phyloP scores from a whole-genome alignment of 2,888 invertebrate species.

The Pachymerium ferrugineum region DNA sequence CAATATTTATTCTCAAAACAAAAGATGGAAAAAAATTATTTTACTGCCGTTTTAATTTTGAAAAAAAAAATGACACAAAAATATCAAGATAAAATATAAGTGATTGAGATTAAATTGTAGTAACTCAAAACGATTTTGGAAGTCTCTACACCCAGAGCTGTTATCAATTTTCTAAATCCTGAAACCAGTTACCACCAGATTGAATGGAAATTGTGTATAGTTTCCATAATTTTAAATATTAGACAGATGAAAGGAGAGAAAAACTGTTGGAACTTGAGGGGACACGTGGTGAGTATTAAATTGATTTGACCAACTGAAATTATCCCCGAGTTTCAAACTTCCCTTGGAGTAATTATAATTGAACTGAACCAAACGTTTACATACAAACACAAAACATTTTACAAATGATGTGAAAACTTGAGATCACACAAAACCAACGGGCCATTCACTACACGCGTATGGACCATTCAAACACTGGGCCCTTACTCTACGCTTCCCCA shows the following conservation, averaged over 20 bases:
- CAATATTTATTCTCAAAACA: too few relatives aligned
- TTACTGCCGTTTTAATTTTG: too few relatives aligned
- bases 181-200: not conserved
- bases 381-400: not conserved
- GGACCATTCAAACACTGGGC: not conserved
- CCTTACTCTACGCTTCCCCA: not conserved
- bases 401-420: not conserved
- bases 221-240: too few relatives aligned
- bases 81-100: too few relatives aligned
- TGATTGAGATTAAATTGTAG: too few relatives aligned
- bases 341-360: not conserved
- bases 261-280: too few relatives aligned
- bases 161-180: slow-evolving; percentile 10
- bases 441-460: slow-evolving; percentile 10
- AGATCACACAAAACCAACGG: not conserved
- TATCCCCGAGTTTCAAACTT: not conserved
- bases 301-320: not conserved
- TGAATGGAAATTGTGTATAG: not conserved
- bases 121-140: too few relatives aligned
- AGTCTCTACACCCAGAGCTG: too few relatives aligned
- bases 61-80: too few relatives aligned
- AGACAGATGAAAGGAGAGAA: too few relatives aligned
- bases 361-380: not conserved
- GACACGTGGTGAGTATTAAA: not conserved
- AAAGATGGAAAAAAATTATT: too few relatives aligned